Evolutionary conservation across 2,113 vertebrate species (phyloP), one percentile per base, ranked within the genome.

Genomic region (Podarcis raffonei): DNA sequence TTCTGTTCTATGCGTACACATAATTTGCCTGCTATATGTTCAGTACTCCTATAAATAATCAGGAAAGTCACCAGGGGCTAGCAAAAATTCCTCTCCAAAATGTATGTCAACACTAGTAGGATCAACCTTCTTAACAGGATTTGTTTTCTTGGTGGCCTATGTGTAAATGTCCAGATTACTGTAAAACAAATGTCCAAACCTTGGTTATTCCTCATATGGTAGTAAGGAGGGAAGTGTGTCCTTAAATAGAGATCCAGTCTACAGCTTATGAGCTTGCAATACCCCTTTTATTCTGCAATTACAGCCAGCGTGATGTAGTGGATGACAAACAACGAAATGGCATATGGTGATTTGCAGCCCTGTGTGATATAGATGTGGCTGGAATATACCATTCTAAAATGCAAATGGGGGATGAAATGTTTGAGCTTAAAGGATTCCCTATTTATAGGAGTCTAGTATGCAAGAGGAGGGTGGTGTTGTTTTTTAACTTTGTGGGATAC

Each of bases 11-110:
- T 53, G 48, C 2, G 2, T 53, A 16, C 13, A 59, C 65, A 76
- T 72, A 65, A 59, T 81, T 91, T 90, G 83, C 12, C 79, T 84
- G 32, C 53, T 89, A 39, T 35, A 9, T 48, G 4, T 18, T 87
- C n/a, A 16, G 27, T 59, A 15, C 6, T 89, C 32, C 83, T 77
- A 30, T 83, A 78, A 82, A 90, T 65, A 88, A 89, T 30, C 74
- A 18, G 13, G 68, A 18, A 2, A 88, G 72, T 22, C 0, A 0
- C 57, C 90, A 77, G 5, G 3, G 75, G 53, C n/a, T 15, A 72
- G 66, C 69, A 81, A 23, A 23, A 6, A 35, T 79, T 32, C 7
- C 11, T 57, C 32, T 2, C 75, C 25, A 48, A 68, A 66, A 72
- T 57, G 20, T 16, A 68, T 76, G 20, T 32, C 22, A 39, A 8